Evolutionary conservation across 2,888 invertebrate genomes (phyloP), one percentile per base, ranked within the genome.

Genomic region (Eupithecia dodoneata): DNA sequence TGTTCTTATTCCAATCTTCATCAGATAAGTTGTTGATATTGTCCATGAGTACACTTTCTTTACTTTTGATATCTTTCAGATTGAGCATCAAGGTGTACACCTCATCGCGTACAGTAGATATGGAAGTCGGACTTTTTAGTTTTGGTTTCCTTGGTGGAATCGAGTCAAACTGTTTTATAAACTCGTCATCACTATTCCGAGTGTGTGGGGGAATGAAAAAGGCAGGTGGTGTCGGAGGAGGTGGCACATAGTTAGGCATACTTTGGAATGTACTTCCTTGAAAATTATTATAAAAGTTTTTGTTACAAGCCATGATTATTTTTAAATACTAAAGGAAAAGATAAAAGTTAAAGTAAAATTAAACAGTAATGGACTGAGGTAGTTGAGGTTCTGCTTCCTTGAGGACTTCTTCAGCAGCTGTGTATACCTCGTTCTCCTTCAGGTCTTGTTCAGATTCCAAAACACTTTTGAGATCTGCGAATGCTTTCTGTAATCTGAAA

Each of bases 361-460:
- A 91, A 83, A 84, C 79, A 77, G 86, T 83, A 75, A 87, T 84
- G 67, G 90, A 83, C 73, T 94, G 92, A 0, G 96, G 94, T 72
- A 96, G 90, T 84, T 96, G 96, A n/a, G 88, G 84, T 85, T 96
- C 96, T 1, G 97, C 96, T 78, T 97, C 97, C 83, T 96, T 96
- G 4, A 98, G 89, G 15, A 97, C 94, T 89, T 96, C 95, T 79
- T 96, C 87, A 0, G 98, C 98, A 10, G 96, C 93, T 47, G 91
- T 87, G 85, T 97, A 98, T 78, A 97, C 97, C 86, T 97, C 97
- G 30, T 96, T 91, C 81, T 97, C 97, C 87, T 96, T 96, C n/a
- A 98, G 95, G 87, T 98, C 98, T 87, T 96, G 94, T 89, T 98
- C 98, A 2, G 96, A 96, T 77, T 97, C 96, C 77, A 98, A 88